A percentile compares a stretch with the other conserved stretches of the same genome.
These are phyloP conservation scores for Brenthis hecate DNA, from an alignment of 2,888 invertebrate species.

Conservation along the genomic window DNA sequence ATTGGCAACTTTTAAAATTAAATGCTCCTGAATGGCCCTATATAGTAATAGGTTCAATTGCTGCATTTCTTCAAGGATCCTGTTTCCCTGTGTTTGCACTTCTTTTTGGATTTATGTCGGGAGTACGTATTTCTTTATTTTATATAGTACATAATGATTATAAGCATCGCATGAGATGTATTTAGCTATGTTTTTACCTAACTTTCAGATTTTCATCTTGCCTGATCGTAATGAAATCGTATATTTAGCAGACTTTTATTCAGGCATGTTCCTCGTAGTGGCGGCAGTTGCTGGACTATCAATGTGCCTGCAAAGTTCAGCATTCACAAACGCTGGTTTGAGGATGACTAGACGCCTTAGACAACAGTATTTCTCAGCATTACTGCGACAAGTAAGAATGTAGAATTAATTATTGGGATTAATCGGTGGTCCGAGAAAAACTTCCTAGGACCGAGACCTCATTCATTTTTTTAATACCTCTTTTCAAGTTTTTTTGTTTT, in stretches of 20 bases:
- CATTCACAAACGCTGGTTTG: conserved; percentile 89
- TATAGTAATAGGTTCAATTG: conserved; percentile 83
- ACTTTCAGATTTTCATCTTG: conserved; percentile 82
- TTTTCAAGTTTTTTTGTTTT: too few relatives aligned
- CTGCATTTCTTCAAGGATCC: conserved; percentile 84
- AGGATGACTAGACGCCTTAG: conserved; percentile 86
- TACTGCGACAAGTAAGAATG: conserved; percentile 77
- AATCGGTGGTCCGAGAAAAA: too few relatives aligned
- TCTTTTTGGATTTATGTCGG: conserved; percentile 86
- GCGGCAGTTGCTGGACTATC: conserved; percentile 86
- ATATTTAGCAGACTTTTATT: conserved; percentile 82
- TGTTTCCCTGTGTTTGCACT: conserved; percentile 86
- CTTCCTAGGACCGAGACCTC: too few relatives aligned
- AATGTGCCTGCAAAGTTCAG: conserved; percentile 86
- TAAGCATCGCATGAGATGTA: neutral
- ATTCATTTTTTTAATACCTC: too few relatives aligned
- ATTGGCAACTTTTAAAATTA: conserved; percentile 80
- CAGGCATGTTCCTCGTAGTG: conserved; percentile 85
- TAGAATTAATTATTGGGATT: neutral
- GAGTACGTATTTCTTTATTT: conserved; percentile 59
- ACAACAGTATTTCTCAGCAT: conserved; percentile 72
- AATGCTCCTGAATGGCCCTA: conserved; percentile 85
- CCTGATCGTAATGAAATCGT: conserved; percentile 80
- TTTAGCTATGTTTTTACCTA: conserved; percentile 13
- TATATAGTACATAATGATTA: neutral